Conservation (phyloP, 1,140 invertebrate genomes). For the Bombus haemorrhoidalis region DNA sequence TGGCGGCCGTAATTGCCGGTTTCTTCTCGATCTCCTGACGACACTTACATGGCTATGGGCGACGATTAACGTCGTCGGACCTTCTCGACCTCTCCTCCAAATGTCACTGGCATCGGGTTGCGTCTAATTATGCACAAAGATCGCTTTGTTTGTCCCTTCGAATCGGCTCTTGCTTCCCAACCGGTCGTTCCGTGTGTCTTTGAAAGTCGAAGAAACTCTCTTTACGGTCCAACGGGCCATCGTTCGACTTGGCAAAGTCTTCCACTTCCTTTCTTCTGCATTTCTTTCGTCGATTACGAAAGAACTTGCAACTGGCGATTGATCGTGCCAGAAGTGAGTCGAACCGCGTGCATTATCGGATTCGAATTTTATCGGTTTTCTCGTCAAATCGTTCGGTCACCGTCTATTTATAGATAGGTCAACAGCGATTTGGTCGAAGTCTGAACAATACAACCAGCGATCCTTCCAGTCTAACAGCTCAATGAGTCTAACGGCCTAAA, state of each 20-base stretch:
- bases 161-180: neutral
- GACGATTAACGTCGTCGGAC: conserved; percentile 33
- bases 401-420: conserved; percentile 28
- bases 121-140: conserved; percentile 19
- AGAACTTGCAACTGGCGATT: neutral
- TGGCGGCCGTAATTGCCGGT: conserved; percentile 43
- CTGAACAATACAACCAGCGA: conserved; percentile 29
- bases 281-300: neutral
- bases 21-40: conserved; percentile 34
- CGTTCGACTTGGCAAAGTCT: too few species aligned
- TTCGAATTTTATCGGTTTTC: too few species aligned
- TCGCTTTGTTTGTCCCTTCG: neutral
- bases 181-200: neutral
- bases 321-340: neutral
- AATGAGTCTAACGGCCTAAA: conserved; percentile 52
- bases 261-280: neutral
- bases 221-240: neutral
- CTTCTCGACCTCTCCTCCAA: neutral
- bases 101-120: conserved; percentile 40
- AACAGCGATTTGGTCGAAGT: conserved; percentile 20
- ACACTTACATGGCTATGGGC: conserved; percentile 22
- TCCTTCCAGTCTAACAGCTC: conserved; percentile 32
- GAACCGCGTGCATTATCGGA: too few species aligned
- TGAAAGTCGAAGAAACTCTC: neutral
- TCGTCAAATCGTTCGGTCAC: neutral